Evolutionary conservation across 2,888 invertebrate genomes (phyloP), one percentile per base, ranked within the genome.

Genomic region (Volucella inanis): DNA sequence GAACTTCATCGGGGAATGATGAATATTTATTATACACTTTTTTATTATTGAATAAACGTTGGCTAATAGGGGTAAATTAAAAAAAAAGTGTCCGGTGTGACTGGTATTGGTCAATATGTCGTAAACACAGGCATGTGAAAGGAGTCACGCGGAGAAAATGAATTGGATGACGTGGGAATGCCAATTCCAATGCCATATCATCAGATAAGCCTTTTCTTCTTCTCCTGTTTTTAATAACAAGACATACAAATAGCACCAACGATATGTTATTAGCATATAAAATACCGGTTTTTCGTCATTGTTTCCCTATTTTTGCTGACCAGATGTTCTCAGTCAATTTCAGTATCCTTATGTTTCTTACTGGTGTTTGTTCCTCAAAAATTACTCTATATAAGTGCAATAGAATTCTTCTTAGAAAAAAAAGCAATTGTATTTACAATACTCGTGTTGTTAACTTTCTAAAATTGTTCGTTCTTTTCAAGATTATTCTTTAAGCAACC

Each of bases 131-230:
- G 22, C 84, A 75, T 89, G 89, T 90, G 90, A 90, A 90, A 91
- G 90, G 89, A 90, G 88, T 91, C 90, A 90, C 89, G 91, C 89
- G 89, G 67, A 85, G 76, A 61, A 65, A 61, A 62, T 70, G 49
- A 76, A 62, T 76, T 62, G 65, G 75, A 49, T 85, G 84, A 85
- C 84, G 84, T 67, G 62, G 68, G 45, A 49, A n/a, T 22, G 31
- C 31, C 31, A 31, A 6, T 31, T 31, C 6, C 31, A 47, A 43
- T 43, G 11, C 14, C 57, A 59, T 52, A 49, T 22, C 67, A 41
- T 47, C 49, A 55, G 0, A 22, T 55, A n/a, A 55, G n/a, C 15
- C 50, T 12, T 15, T 14, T 4, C 3, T 31, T 31, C 31, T 31
- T 31, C 31, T 31, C 31, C 31, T 31, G 6, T 31, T 31, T 31